Evolutionary conservation across 2,113 vertebrate genomes (phyloP).

Genomic region (Gymnorhina tibicen): DNA sequence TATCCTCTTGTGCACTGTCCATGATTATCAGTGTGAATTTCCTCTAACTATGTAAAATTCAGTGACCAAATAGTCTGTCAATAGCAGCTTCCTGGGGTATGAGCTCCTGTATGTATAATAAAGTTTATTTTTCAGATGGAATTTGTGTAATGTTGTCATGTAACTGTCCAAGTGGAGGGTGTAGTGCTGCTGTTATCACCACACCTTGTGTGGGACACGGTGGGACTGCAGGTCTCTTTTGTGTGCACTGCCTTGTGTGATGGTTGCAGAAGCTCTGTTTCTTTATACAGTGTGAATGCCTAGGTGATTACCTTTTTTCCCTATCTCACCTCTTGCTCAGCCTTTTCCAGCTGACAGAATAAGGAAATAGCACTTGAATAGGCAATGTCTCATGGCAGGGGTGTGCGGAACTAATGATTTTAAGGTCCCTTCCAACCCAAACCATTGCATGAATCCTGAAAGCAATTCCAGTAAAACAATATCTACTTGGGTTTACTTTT

Average conservation of each 20-base stretch:
- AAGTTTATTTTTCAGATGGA: slow-evolving; percentile 57
- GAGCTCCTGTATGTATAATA: slow-evolving; percentile 50
- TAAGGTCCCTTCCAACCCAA: background rate
- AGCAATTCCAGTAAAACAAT: background rate
- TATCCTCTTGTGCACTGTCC: background rate
- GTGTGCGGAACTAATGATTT: background rate
- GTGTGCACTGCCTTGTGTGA: background rate
- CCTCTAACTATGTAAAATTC: background rate
- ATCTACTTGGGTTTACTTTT: background rate
- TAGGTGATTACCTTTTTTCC: background rate
- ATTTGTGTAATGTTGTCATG: background rate
- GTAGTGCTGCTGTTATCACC: background rate
- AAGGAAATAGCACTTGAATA: background rate
- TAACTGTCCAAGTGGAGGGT: background rate
- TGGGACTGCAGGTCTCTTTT: background rate
- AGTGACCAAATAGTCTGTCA: slow-evolving; percentile 11
- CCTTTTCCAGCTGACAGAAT: background rate
- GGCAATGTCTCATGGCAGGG: background rate
- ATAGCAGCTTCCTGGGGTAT: background rate
- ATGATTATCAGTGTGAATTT: background rate
- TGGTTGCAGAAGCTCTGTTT: background rate
- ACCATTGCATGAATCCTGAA: background rate
- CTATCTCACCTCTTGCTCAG: background rate
- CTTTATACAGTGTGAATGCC: background rate
- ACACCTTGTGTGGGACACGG: background rate